Base-by-base conservation (phyloP, 2,113 vertebrate genomes). In the Pachypanchax playfairii region DNA sequence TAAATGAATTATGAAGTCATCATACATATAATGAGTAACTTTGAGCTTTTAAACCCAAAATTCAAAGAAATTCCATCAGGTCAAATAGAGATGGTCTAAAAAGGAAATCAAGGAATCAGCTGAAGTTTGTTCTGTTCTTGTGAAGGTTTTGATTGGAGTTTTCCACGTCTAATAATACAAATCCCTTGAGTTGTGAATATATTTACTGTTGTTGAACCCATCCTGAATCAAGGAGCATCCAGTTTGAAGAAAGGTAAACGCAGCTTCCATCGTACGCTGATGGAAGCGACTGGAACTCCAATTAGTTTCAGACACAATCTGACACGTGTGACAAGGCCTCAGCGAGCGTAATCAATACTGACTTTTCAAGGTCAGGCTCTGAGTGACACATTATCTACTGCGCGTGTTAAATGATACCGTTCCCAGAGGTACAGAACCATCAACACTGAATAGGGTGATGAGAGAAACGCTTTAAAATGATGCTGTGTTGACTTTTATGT, bases 331-430 rank as follows among this genome's bases (percentile, higher is more conserved):
- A 73, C 1, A 6, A 39, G 36, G 31, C 42, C 53, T 49, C 42
- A 35, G 29, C 15, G 21, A 61, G 7, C 54, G n/a, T 22, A 65
- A 64, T 73, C 46, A 75, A 15, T 38, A 5, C 2, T 2, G 22
- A 65, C 35, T 65, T 44, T 41, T 58, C 11, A 43, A 47, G 43
- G 58, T 63, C 14, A 35, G 2, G 10, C 29, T 55, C 61, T 46
- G 51, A 80, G 42, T 58, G 58, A 42, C 59, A 49, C 36, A 22
- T 43, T 51, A 7, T 43, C 15, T 2, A 4, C 20, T 28, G 21
- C 31, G 33, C 26, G 53, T 51, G 31, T 21, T 43, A 31, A 69
- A 35, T 36, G 4, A 65, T 73, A 49, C 29, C 61, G 46, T 29
- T 46, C 44, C 31, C 29, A 49, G 25, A 22, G 31, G 0, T 15